Base-by-base conservation (phyloP, 2,797 vertebrate species). In the Sebastes ruberrimus region DNA sequence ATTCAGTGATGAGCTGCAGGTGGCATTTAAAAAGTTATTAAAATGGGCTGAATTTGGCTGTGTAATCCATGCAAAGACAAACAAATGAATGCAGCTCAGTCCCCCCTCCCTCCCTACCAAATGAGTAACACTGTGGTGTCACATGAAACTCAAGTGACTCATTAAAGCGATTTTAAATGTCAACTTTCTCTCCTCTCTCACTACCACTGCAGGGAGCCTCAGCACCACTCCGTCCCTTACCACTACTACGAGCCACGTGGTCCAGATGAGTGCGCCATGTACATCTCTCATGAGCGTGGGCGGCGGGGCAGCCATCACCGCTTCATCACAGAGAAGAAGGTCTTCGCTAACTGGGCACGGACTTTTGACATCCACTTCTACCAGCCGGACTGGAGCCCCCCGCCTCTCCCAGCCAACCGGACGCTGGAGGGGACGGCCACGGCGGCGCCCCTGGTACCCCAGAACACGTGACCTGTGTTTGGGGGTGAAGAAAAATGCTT, bases 261-360 rank as follows among this genome's bases (percentile, higher is more conserved):
- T 1, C 96, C 97, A 0, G 98, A 99, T 1, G 98, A 99, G 87
- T 99, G 98, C 76, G 97, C 97, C 30, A 99, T 99, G 98, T 99
- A 99, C 93, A 95, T 99, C 55, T 98, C 98, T 8, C 98, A 99
- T 0, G 98, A 99, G 94, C 96, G 97, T 2, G 98, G 97, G 4
- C 96, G 97, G 10, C 96, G 98, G 53, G 98, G 98, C 78, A 99
- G 98, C 86, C 98, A 99, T 61, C 98, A 99, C 82, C 98, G 98
- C 71, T 99, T 99, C 91, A 99, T 99, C 95, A 99, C 98, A 0
- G 98, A 99, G 95, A 99, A 99, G 74, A 95, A 97, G 2, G 98
- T 99, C 74, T 99, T 99, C 53, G 97, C 98, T 90, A 97, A 95
- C 87, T 99, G 98, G 98, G 98, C 98, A 3, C 96, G 96, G 95